Evolutionary conservation across 2,113 vertebrate species (phyloP), one percentile per base, ranked within the genome.

Genomic region (Sylvilagus bachmani): DNA sequence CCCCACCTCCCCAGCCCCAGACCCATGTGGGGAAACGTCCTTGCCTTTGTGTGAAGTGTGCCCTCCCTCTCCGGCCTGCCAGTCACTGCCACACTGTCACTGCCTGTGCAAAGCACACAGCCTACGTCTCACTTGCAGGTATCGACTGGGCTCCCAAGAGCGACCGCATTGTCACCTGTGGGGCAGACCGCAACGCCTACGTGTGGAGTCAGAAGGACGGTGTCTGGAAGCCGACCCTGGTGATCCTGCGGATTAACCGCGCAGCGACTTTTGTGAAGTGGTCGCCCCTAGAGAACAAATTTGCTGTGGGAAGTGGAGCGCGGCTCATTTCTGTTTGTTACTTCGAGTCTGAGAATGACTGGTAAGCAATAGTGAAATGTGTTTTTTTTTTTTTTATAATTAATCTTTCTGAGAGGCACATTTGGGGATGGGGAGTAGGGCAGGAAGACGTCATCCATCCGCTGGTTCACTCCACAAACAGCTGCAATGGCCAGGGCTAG

Each of bases 121-220:
- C 10, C 16, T 44, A 31, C 0, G 13, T 86, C 79, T 94, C 3
- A 2, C 44, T 86, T 96, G 53, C 92, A 99, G 99, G 99, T 38
- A 99, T 99, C 21, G 99, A 99, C 98, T 99, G 99, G 99, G 99
- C 99, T 98, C 99, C 99, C 86, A 99, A 99, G 98, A 99, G 99
- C 1, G 99, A 99, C 95, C 99, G 99, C 86, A 99, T 99, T 21
- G 99, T 99, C 93, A 99, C 99, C 10, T 99, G 99, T 0, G 99
- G 99, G 6, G 99, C 99, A 0, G 99, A 99, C 98, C 99, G 99
- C 19, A 99, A 99, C 2, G 99, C 99, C 90, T 99, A 99, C 0
- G 99, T 99, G 95, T 99, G 99, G 99, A 99, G 99, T 96, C 99
- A 99, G 98, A 99, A 99, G 85, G 99, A 99, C 0, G 99, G 99